phyloP scores from a whole-genome alignment of 2,888 invertebrate genomes.

The Tetropium fuscum region DNA sequence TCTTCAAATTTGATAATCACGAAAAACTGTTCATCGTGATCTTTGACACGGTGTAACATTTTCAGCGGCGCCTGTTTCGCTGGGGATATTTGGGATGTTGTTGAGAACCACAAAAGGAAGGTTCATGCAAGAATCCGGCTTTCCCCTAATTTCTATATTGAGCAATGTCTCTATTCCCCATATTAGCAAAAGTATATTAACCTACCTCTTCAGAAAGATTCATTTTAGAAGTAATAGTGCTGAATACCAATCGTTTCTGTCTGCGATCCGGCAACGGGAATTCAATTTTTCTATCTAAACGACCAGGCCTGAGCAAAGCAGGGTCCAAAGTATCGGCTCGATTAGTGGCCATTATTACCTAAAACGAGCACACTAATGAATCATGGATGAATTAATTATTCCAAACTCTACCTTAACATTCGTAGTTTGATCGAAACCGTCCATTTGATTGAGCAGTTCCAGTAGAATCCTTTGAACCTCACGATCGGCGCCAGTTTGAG shows the following conservation, averaged over 20 bases:
- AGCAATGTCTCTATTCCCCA: too few relatives aligned
- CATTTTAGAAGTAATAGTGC: constrained; percentile 97
- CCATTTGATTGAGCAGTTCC: constrained; percentile 99
- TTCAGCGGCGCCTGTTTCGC: too few relatives aligned
- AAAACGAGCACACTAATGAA: constrained; percentile 34
- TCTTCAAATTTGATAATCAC: too few relatives aligned
- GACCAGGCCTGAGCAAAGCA: constrained; percentile 93
- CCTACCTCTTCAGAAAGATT: constrained; percentile 91
- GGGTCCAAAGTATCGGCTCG: constrained; percentile 98
- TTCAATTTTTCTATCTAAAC: constrained; percentile 98
- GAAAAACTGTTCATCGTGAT: too few relatives aligned
- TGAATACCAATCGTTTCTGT: constrained; percentile 96
- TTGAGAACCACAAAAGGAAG: too few relatives aligned
- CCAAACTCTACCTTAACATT: constrained; percentile 87
- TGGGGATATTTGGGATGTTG: too few relatives aligned
- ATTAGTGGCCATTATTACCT: constrained; percentile 94
- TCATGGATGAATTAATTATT: not conserved
- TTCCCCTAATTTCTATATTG: too few relatives aligned
- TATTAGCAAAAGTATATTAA: constrained; percentile 10
- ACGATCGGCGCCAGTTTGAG: constrained; percentile 97
- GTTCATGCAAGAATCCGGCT: too few relatives aligned
- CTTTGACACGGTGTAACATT: too few relatives aligned
- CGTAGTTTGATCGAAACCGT: constrained; percentile 99
- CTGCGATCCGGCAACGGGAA: constrained; percentile 95
- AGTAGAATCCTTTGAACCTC: constrained; percentile 98